A percentile compares a stretch with the other conserved stretches of the same genome.
Evolutionary conservation across 1,140 invertebrate species (phyloP).

Genomic region (Asobara japonica): DNA sequence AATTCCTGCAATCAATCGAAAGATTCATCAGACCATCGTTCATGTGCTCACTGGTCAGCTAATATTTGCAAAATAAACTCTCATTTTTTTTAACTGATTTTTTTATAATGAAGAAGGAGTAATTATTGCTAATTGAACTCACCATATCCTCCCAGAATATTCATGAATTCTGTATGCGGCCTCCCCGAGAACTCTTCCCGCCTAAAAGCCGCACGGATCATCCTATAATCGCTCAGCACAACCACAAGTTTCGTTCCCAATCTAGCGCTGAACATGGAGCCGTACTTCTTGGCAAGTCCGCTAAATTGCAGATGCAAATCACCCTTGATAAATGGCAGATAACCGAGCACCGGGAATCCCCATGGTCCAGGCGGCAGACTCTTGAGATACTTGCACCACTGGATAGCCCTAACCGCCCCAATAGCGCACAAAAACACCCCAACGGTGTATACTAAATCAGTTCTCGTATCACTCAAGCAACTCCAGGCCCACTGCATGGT

Average conservation of each 20-base stretch:
- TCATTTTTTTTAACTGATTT: too few species aligned
- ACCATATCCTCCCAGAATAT: slow-evolving; percentile 90
- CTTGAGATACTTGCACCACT: slow-evolving; percentile 68
- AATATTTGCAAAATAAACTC: too few species aligned
- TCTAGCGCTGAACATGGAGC: slow-evolving; percentile 81
- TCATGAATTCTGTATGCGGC: slow-evolving; percentile 83
- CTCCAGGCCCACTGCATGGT: slow-evolving; percentile 46
- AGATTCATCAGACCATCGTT: background rate
- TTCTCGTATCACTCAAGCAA: slow-evolving; percentile 37
- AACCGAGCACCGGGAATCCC: slow-evolving; percentile 85
- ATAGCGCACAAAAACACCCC: slow-evolving; percentile 70
- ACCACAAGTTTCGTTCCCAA: slow-evolving; percentile 85
- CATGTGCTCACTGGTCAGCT: background rate
- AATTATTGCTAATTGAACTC: slow-evolving; percentile 71
- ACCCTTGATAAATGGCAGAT: slow-evolving; percentile 80
- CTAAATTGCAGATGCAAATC: slow-evolving; percentile 82
- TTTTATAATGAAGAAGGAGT: too few species aligned
- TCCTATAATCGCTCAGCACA: slow-evolving; percentile 84
- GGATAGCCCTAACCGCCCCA: slow-evolving; percentile 60
- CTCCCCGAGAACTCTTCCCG: slow-evolving; percentile 86
- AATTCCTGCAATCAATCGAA: slow-evolving; percentile 74
- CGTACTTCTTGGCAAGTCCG: slow-evolving; percentile 79
- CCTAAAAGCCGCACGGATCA: slow-evolving; percentile 85
- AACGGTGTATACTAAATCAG: slow-evolving; percentile 49
- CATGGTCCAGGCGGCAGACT: slow-evolving; percentile 85